Evolutionary conservation across 1,140 invertebrate species (phyloP).

Genomic region (Ephestia elutella): DNA sequence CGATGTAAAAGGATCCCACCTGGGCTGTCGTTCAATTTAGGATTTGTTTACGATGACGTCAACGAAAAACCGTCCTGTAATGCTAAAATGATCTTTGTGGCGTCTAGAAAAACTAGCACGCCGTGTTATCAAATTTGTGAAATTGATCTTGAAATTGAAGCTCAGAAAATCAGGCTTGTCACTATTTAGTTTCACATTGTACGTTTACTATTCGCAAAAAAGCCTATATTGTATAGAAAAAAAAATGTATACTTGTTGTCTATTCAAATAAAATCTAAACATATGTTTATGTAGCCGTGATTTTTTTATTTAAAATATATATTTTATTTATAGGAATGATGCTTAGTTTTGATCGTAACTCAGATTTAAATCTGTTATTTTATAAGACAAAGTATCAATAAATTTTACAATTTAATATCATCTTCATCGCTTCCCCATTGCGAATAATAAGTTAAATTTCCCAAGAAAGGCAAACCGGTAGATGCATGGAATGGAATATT

Average conservation of each 20-base stretch:
- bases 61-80: conserved; percentile 41
- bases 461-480: conserved; percentile 39
- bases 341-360: neutral
- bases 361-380: neutral
- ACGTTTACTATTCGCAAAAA: neutral
- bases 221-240: neutral
- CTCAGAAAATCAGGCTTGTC: conserved; percentile 35
- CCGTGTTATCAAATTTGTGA: conserved; percentile 63
- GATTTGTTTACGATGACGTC: conserved; percentile 48
- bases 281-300: neutral
- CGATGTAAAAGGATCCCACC: conserved; percentile 52
- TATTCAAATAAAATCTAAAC: no score
- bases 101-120: conserved; percentile 48
- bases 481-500: conserved; percentile 19
- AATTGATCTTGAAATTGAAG: conserved; percentile 44
- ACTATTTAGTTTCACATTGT: conserved; percentile 14
- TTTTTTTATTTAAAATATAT: no score
- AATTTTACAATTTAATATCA: neutral
- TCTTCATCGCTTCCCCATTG: neutral
- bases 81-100: conserved; percentile 53
- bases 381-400: neutral
- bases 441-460: neutral
- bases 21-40: conserved; percentile 48
- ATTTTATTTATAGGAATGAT: neutral
- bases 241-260: no score